Conservation (phyloP, 2,797 vertebrate species). For the Amblyraja radiata region DNA sequence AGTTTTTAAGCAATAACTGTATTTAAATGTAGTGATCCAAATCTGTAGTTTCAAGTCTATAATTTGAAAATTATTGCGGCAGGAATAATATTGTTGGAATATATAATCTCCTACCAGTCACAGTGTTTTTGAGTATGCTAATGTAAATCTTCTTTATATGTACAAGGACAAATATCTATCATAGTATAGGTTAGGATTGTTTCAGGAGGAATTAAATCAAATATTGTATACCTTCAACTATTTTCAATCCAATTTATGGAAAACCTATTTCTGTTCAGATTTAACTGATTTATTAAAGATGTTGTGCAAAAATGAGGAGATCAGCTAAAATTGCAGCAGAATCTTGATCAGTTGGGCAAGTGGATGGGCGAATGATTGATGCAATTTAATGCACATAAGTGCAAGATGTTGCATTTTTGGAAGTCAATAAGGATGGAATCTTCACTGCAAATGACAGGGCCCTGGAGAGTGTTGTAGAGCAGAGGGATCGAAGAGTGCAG, state of each 20-base stretch:
- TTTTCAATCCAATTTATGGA: not conserved
- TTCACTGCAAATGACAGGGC: too few relatives aligned
- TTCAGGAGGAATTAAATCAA: not conserved
- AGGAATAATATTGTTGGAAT: not conserved
- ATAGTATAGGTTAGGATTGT: not conserved
- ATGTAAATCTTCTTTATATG: not conserved
- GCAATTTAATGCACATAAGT: too few relatives aligned
- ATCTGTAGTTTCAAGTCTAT: not conserved
- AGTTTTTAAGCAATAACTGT: not conserved
- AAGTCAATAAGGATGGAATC: too few relatives aligned
- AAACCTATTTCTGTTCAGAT: not conserved
- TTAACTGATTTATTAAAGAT: not conserved
- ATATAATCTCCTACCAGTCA: not conserved
- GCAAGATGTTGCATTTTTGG: too few relatives aligned
- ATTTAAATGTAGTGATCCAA: not conserved
- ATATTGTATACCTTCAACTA: not conserved
- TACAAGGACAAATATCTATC: not conserved
- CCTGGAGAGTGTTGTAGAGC: too few relatives aligned
- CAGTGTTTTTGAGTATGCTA: not conserved
- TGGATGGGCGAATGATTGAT: too few relatives aligned
- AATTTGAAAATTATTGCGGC: not conserved
- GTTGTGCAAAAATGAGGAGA: not conserved
- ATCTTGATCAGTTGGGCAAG: too few relatives aligned
- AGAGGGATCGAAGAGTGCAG: too few relatives aligned
- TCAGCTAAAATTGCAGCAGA: not conserved